Conservation (phyloP, 1,140 invertebrate genomes). For the Drosophila pallidifrons region DNA sequence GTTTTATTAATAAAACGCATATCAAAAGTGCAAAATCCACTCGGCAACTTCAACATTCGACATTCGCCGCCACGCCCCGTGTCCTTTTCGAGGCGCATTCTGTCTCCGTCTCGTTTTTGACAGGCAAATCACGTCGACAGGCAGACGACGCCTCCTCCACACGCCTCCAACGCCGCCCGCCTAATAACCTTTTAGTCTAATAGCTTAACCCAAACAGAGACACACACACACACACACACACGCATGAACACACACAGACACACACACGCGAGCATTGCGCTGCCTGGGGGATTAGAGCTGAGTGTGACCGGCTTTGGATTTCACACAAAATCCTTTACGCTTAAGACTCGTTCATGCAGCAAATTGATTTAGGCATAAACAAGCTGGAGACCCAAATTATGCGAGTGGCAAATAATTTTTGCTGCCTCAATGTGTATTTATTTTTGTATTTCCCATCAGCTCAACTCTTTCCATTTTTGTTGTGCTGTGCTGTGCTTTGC, state of each 20-base stretch:
- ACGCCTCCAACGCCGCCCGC: neutral
- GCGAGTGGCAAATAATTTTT: conserved; percentile 72
- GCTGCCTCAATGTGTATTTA: conserved; percentile 51
- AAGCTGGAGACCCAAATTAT: conserved; percentile 48
- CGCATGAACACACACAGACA: neutral
- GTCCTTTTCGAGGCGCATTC: conserved; percentile 8
- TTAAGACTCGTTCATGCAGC: conserved; percentile 78
- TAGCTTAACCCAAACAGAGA: conserved; percentile 52
- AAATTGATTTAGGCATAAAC: conserved; percentile 83
- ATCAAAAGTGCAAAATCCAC: conserved; percentile 58
- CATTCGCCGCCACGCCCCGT: neutral
- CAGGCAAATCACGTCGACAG: conserved; percentile 56
- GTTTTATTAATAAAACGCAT: conserved; percentile 59
- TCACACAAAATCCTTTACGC: conserved; percentile 39
- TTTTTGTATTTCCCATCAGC: neutral
- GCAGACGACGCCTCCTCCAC: neutral
- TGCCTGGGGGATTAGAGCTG: conserved; percentile 34
- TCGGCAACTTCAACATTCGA: conserved; percentile 17
- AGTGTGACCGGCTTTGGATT: conserved; percentile 52
- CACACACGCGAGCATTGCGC: neutral
- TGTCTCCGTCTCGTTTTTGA: conserved; percentile 22
- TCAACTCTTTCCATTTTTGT: conserved; percentile 23
- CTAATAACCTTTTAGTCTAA: conserved; percentile 65
- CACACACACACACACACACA: conserved; percentile 18
- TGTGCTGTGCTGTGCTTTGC: too few species aligned